Base-by-base conservation (phyloP, 2,888 invertebrate genomes). In the Dicyrtoma fusca region DNA sequence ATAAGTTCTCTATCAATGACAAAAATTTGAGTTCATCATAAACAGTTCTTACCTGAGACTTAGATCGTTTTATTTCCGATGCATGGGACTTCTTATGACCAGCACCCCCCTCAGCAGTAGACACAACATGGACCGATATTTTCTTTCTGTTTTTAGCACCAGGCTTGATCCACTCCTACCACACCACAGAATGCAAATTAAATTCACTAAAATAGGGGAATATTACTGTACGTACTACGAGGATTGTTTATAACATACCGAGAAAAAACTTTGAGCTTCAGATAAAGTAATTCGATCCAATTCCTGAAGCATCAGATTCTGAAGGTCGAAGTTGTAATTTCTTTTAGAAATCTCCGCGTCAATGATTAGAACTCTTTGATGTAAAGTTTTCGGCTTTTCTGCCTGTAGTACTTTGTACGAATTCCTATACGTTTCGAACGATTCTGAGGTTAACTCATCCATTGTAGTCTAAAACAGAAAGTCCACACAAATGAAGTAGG, bases 361-460 rank as follows among this genome's bases (percentile, higher is more conserved):
- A 11, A 70, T 44, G 6, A 5, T 1, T n/a, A 1, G 4, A 26
- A 11, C 19, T 77, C 91, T 89, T 34, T 87, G 86, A 44, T 87
- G 85, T 82, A 98, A 85, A 65, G 91, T 91, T 85, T 98, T 97
- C 0, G 97, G 96, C 82, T 93, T 92, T 84, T 97, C 97, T 69
- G 96, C 86, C 76, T 92, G 88, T 80, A 91, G 90, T 0, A 91
- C 89, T 0, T 91, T 90, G 68, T 97, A 84, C 0, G 97, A 91
- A 55, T 91, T 88, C 55, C 93, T 89, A 83, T 97, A 94, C 74
- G 90, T 89, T 70, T 88, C 83, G 82, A 95, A 97, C 81, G 94
- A 93, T 73, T 91, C 91, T 0, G 89, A 88, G 0, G 88, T 82
- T 91, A 96, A 92, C 3, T 89, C 87, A 73, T 86, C 85, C 47